Evolutionary conservation across 2,888 invertebrate genomes (phyloP), one percentile per base, ranked within the genome.

Genomic region (Nasonia oneida): DNA sequence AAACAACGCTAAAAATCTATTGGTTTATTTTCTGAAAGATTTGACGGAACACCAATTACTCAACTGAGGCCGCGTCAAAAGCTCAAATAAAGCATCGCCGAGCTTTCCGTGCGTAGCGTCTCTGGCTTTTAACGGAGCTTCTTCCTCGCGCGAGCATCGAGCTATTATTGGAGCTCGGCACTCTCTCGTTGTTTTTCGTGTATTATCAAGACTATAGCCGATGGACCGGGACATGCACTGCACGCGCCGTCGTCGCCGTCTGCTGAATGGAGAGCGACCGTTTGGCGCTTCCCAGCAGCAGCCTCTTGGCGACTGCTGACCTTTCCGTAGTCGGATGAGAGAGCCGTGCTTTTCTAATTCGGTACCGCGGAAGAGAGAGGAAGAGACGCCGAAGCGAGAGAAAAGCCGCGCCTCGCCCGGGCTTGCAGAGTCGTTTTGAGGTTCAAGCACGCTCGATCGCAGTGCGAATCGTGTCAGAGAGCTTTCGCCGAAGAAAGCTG

Each of bases 231-330:
- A 67, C 67, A 10, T 18, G 64, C 61, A 23, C 23, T 23, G 29
- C 67, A 29, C 67, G 10, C 33, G n/a, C 57, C 67, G 33, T 67
- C 10, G 2, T 12, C 42, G 73, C 42, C 42, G 42, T 61, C 73
- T 39, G 76, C 33, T 50, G 73, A 57, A 79, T 70, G 83, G 70
- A 53, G 47, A n/a, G 14, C 5, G 23, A 14, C 23, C 70, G 42
- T 42, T 76, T 76, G 81, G 85, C 85, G 77, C 84, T 70, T 61
- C 67, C 37, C 42, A 84, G 37, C 37, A 37, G 37, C 4, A 37
- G 89, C 89, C 87, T 89, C 89, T 91, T 89, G 90, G 90, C 90
- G 90, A 90, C 91, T 90, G 90, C 89, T 92, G 93, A 93, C 93
- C 92, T 92, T 92, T 93, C 91, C 88, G 91, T 90, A 88, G 88